Base-by-base conservation (phyloP, 2,888 invertebrate species). In the Sphaerophoria taeniata region DNA sequence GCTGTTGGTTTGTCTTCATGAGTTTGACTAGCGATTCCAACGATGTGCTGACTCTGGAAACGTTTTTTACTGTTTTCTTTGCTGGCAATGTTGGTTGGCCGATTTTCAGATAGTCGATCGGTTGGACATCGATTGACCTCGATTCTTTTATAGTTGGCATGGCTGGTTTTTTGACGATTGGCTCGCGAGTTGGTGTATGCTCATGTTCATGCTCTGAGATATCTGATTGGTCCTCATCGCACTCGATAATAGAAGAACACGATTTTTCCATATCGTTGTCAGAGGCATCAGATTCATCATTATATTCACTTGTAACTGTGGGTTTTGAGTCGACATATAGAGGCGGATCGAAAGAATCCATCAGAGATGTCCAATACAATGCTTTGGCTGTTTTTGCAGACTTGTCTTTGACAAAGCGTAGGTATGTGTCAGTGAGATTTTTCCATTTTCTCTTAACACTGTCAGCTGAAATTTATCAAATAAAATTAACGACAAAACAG, bases 361-460 rank as follows among this genome's bases (percentile, higher is more conserved):
- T 67, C 0, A 1, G 7, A 0, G 24, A 0, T 3, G 51, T 24
- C 67, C 51, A 67, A 2, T 67, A 24, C 67, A 49, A 53, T 39
- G 12, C 53, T 67, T 51, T 51, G 4, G 16, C 39, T 0, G 0
- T 36, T 49, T 49, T 65, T 12, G 7, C 4, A 36, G 4, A 34
- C 7, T 6, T 65, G 49, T 14, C 49, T 36, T 65, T 65, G 0
- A 36, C 16, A 12, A 16, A 49, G 0, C 49, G 33, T 12, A 49
- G 14, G 36, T 11, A 65, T 6, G 49, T 49, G 4, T 65, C 65
- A 2, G 49, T 31, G 6, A 65, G 14, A 36, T 65, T 65, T 36
- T 65, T 65, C 51, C 65, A 51, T 67, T 51, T 51, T n/a, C 39
- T 67, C 24, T 67, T 51, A 0, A 67, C 11, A 3, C 53, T 51